Percentiles rank a stretch among this genome's conserved stretches.
These are phyloP conservation scores for Rhabditoides inermis DNA, from an alignment of 2,888 invertebrate genomes.

Conservation along the genomic window DNA sequence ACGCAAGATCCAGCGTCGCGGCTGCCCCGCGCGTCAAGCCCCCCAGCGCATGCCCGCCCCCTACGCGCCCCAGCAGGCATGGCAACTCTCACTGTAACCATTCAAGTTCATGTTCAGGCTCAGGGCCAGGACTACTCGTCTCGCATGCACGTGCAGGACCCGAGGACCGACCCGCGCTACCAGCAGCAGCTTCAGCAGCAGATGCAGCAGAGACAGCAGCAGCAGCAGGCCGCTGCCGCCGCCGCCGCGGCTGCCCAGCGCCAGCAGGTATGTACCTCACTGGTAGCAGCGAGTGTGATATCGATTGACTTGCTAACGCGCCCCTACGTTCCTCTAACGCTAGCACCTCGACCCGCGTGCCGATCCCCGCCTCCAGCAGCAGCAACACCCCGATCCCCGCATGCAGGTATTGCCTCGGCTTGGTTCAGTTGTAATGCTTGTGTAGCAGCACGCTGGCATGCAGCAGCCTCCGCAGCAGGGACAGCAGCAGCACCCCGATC, in stretches of 20 bases:
- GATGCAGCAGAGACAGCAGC: slow-evolving; percentile 8
- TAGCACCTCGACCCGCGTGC: too few relatives aligned
- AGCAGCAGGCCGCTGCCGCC: not conserved
- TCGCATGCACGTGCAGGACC: too few relatives aligned
- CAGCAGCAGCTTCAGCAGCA: not conserved
- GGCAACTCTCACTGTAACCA: slow-evolving; percentile 11
- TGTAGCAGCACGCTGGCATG: too few relatives aligned
- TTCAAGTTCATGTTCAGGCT: too few relatives aligned
- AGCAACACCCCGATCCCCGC: slow-evolving; percentile 10
- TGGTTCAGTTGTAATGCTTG: too few relatives aligned
- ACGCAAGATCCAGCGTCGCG: slow-evolving; percentile 39
- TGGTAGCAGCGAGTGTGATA: too few relatives aligned
- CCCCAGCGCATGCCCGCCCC: slow-evolving; percentile 26
- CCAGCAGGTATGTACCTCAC: not conserved
- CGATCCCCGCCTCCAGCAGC: too few relatives aligned
- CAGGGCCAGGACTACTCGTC: too few relatives aligned
- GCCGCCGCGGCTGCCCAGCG: not conserved
- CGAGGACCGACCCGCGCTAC: not conserved
- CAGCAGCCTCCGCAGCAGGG: slow-evolving; percentile 17
- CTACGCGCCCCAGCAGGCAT: slow-evolving; percentile 20
- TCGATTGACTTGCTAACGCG: too few relatives aligned
- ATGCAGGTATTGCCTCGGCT: too few relatives aligned
- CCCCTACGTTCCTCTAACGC: too few relatives aligned
- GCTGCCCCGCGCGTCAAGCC: slow-evolving; percentile 38
- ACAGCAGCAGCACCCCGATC: slow-evolving; percentile 12